These are phyloP conservation scores for Pteromalus puparum DNA, from an alignment of 1,140 invertebrate genomes.

Conservation along the genomic window DNA sequence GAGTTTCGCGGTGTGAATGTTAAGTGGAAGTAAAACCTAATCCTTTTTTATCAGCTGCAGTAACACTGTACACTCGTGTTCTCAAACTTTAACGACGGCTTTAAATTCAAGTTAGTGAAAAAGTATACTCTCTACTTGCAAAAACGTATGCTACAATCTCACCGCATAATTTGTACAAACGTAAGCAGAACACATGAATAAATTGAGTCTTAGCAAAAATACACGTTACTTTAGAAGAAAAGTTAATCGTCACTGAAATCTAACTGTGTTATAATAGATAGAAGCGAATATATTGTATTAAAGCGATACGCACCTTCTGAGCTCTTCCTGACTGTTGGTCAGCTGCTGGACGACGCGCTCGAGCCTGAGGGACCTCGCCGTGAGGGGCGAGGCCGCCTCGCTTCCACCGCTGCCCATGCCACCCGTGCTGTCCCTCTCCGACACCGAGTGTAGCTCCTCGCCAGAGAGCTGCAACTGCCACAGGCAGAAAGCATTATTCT, in stretches of 20 bases:
- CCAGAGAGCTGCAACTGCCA: constrained; percentile 82
- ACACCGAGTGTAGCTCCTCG: constrained; percentile 81
- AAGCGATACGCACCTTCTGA: constrained; percentile 79
- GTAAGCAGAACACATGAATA: no score
- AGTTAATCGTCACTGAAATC: not conserved
- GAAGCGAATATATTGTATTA: not conserved
- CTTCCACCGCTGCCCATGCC: constrained; percentile 79
- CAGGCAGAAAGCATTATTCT: constrained; percentile 48
- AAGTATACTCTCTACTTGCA: not conserved
- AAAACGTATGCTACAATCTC: not conserved
- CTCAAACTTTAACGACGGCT: not conserved
- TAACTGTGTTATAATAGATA: no score
- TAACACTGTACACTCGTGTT: not conserved
- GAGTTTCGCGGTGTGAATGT: not conserved
- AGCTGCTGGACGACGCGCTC: constrained; percentile 90
- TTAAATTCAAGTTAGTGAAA: not conserved
- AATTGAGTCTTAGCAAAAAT: no score
- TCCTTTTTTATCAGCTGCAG: not conserved
- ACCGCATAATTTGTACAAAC: no score
- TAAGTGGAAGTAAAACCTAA: not conserved
- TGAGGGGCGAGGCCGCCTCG: constrained; percentile 88
- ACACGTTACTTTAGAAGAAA: not conserved
- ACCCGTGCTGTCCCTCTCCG: constrained; percentile 81
- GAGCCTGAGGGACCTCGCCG: constrained; percentile 88
- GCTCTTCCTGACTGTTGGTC: constrained; percentile 91